Conservation (phyloP, 2,113 vertebrate genomes). For the Zosterops hypoxanthus region DNA sequence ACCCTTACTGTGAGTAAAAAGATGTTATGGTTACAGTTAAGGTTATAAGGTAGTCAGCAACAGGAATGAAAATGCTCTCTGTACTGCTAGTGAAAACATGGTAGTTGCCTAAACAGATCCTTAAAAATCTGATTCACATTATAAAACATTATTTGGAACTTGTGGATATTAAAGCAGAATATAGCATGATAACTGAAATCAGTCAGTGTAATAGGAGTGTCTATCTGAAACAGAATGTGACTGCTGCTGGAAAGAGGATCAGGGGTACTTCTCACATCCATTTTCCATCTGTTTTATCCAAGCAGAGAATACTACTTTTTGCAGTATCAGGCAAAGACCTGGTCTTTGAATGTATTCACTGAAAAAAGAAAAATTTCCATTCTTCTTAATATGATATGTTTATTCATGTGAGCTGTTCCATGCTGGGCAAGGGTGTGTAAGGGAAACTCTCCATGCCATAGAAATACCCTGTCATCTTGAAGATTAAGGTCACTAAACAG, state of each 20-base stretch:
- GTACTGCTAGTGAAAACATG: neutral
- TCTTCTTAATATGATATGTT: neutral
- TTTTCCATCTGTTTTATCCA: conserved; percentile 10
- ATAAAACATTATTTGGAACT: neutral
- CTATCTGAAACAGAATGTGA: neutral
- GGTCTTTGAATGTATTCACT: conserved; percentile 15
- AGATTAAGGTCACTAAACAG: conserved; percentile 60
- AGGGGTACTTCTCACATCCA: neutral
- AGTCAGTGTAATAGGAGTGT: neutral
- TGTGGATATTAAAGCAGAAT: neutral
- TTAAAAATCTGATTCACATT: neutral
- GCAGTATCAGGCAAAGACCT: neutral
- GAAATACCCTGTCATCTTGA: conserved; percentile 55
- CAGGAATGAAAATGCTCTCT: neutral
- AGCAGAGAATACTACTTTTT: neutral
- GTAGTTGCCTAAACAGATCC: neutral
- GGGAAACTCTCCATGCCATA: conserved; percentile 3
- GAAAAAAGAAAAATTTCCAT: neutral
- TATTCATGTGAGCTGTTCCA: neutral
- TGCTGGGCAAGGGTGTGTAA: neutral
- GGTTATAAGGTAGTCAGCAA: neutral
- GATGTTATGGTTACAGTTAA: neutral
- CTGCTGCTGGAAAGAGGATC: neutral
- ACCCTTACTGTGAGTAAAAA: neutral
- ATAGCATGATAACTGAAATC: neutral